Conservation (phyloP, 2,888 invertebrate species). For the Panorpa germanica region DNA sequence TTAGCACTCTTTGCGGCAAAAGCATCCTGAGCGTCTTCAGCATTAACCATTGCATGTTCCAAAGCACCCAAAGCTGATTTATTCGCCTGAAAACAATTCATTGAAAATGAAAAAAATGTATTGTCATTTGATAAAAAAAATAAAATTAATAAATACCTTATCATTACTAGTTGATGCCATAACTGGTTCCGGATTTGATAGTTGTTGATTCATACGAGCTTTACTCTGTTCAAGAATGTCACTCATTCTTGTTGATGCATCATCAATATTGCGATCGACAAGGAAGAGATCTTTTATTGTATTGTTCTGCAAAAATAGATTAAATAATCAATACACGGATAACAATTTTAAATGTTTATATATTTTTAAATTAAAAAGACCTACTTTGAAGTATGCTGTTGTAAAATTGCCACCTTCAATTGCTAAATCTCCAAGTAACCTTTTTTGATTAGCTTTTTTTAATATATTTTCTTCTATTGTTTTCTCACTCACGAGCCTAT, state of each 20-base stretch:
- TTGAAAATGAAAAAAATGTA: no score
- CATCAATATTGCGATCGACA: slow-evolving; percentile 43
- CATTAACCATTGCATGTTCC: slow-evolving; percentile 72
- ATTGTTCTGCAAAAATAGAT: no score
- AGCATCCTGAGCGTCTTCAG: slow-evolving; percentile 90
- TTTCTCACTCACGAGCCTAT: slow-evolving; percentile 87
- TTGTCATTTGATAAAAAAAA: no score
- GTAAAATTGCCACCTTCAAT: slow-evolving; percentile 99
- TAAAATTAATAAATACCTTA: no score
- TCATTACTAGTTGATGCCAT: no score
- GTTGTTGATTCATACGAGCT: no score
- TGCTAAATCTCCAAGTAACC: slow-evolving; percentile 86
- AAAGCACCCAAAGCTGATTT: slow-evolving; percentile 42
- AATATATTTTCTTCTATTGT: slow-evolving; percentile 99
- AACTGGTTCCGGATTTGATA: no score
- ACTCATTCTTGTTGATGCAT: slow-evolving; percentile 34
- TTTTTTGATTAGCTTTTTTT: slow-evolving; percentile 96
- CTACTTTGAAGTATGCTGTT: slow-evolving; percentile 91
- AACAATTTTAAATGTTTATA: no score
- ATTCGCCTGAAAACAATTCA: no score
- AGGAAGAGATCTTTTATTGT: slow-evolving; percentile 87
- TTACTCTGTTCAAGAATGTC: slow-evolving; percentile 31
- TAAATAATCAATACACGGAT: no score
- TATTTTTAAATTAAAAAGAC: no score
- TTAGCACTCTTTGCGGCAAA: slow-evolving; percentile 76